Evolutionary conservation across 2,888 invertebrate genomes (phyloP).

Genomic region (Ethmia dodecea): DNA sequence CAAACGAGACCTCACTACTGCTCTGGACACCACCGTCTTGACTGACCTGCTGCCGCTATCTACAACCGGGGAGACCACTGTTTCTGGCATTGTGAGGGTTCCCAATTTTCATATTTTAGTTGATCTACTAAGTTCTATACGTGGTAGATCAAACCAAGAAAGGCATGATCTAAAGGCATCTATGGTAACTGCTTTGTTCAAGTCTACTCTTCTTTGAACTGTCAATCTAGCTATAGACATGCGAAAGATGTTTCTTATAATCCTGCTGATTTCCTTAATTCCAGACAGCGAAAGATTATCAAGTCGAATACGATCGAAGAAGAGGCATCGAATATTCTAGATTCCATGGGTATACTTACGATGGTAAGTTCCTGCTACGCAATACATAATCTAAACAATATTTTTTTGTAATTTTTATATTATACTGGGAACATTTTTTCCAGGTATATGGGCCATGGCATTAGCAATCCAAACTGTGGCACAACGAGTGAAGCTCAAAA

Average conservation of each 20-base stretch:
- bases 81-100: conserved; percentile 94
- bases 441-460: conserved; percentile 96
- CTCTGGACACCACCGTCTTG: conserved; percentile 92
- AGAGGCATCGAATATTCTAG: conserved; percentile 91
- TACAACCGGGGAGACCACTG: conserved; percentile 90
- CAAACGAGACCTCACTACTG: conserved; percentile 83
- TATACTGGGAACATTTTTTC: conserved; percentile 3
- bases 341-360: conserved; percentile 98
- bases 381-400: background rate
- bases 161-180: too few relatives aligned
- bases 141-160: too few relatives aligned
- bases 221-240: too few relatives aligned
- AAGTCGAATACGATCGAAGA: conserved; percentile 88
- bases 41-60: conserved; percentile 92
- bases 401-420: background rate
- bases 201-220: too few relatives aligned
- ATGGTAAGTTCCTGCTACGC: conserved; percentile 76
- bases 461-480: conserved; percentile 95
- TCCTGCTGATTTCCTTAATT: conserved; percentile 26
- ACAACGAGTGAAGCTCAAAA: conserved; percentile 81
- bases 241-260: background rate
- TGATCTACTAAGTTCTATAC: too few relatives aligned
- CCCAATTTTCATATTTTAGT: too few relatives aligned
- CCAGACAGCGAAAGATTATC: conserved; percentile 94
- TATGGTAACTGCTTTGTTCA: too few relatives aligned